Percentiles rank a stretch among this genome's conserved stretches.
phyloP scores from a whole-genome alignment of 2,888 invertebrate genomes.

The Pammene fasciana region DNA sequence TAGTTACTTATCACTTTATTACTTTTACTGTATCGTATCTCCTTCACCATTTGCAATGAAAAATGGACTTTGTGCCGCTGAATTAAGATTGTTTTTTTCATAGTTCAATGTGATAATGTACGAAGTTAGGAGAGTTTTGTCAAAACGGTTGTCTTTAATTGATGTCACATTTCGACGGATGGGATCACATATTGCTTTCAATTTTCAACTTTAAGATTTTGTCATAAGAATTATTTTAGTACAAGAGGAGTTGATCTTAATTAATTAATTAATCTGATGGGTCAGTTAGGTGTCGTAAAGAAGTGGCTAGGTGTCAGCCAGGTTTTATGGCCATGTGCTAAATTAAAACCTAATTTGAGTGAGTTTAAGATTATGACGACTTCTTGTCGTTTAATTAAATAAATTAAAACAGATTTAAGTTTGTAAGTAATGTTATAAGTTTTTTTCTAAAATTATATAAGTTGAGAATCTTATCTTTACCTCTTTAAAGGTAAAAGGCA shows the following conservation, averaged over 20 bases:
- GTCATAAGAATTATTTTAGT: neutral
- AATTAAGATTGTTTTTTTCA: neutral
- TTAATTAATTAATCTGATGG: slow-evolving; percentile 1
- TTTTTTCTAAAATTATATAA: no score
- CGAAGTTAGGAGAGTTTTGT: neutral
- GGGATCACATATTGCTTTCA: neutral
- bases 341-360: slow-evolving; percentile 13
- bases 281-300: slow-evolving; percentile 11
- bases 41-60: neutral
- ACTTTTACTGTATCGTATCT: neutral
- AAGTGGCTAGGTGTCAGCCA: neutral
- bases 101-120: neutral
- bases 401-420: no score
- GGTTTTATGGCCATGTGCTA: slow-evolving; percentile 6
- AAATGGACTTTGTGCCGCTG: neutral
- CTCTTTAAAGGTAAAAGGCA: no score
- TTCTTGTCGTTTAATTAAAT: no score
- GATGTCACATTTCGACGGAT: slow-evolving; percentile 10
- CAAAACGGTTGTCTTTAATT: slow-evolving; percentile 8
- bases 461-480: no score
- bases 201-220: neutral
- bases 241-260: neutral
- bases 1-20: neutral
- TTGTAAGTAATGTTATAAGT: no score
- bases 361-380: no score